A percentile compares a stretch with the other conserved stretches of the same genome.
Conservation (phyloP, 2,113 vertebrate species). For the Ranitomeya imitator region DNA sequence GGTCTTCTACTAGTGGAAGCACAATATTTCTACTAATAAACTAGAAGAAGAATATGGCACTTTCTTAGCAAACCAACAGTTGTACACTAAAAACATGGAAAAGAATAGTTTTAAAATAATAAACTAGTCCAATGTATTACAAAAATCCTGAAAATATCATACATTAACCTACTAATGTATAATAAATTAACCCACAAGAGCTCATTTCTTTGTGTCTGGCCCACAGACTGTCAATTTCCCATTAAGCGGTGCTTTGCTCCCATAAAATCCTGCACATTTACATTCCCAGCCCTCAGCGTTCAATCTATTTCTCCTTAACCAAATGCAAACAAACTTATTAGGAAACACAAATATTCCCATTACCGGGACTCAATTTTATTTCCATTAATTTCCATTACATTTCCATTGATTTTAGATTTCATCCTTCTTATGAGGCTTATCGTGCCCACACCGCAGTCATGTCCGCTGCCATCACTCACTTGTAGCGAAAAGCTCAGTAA, state of each 20-base stretch:
- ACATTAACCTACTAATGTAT: not conserved
- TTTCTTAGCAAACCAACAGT: not conserved
- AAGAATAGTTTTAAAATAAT: not conserved
- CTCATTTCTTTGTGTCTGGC: not conserved
- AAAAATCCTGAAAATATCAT: not conserved
- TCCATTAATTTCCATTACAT: slow-evolving; percentile 31
- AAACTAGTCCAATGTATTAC: not conserved
- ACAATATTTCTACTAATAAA: no score
- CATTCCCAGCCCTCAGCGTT: not conserved
- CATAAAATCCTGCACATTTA: not conserved
- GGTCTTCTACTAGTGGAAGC: no score
- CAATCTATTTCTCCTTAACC: slow-evolving; percentile 4
- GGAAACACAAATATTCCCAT: slow-evolving; percentile 21
- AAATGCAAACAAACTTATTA: slow-evolving; percentile 35
- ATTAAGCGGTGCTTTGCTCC: not conserved
- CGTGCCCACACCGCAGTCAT: not conserved
- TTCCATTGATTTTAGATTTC: slow-evolving; percentile 25
- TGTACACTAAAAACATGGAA: not conserved
- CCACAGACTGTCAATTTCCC: not conserved
- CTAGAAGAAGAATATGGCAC: not conserved
- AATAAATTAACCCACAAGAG: not conserved
- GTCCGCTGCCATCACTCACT: slow-evolving; percentile 33
- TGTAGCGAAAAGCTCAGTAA: not conserved
- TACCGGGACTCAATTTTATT: slow-evolving; percentile 23
- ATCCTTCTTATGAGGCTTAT: not conserved